Conservation (phyloP, 1,140 invertebrate genomes). For the Episyrphus balteatus region DNA sequence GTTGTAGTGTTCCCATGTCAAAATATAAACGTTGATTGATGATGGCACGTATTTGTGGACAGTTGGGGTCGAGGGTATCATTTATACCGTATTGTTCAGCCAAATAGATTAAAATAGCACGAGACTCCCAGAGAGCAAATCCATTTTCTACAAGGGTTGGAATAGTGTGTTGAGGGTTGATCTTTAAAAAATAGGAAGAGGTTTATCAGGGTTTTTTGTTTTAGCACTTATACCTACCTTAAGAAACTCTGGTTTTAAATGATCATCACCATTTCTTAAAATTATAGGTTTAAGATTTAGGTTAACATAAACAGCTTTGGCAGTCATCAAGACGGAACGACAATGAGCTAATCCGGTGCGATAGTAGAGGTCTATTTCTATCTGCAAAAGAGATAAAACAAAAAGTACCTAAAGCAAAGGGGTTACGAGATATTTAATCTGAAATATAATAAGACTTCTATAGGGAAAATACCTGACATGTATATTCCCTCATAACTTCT, state of each 20-base stretch:
- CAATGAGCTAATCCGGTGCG: conserved; percentile 55
- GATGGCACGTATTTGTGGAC: conserved; percentile 49
- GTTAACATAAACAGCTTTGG: conserved; percentile 54
- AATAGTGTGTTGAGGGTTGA: conserved; percentile 44
- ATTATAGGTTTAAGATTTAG: conserved; percentile 57
- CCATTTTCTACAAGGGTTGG: conserved; percentile 55
- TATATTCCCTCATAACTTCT: too few species aligned
- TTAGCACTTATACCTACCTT: conserved; percentile 53
- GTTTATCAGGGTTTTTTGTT: too few species aligned
- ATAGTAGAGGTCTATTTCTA: conserved; percentile 53
- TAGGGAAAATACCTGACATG: too few species aligned
- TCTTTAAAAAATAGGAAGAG: conserved; percentile 32
- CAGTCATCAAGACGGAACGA: conserved; percentile 52
- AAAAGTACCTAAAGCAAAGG: too few species aligned
- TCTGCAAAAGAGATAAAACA: too few species aligned
- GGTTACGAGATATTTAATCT: too few species aligned
- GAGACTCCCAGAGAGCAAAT: conserved; percentile 53
- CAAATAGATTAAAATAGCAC: conserved; percentile 59
- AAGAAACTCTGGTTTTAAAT: conserved; percentile 56
- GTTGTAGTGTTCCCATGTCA: conserved; percentile 54
- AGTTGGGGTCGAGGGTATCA: conserved; percentile 53
- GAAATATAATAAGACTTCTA: too few species aligned
- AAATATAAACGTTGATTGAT: conserved; percentile 64
- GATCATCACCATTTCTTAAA: conserved; percentile 50
- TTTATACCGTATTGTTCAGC: conserved; percentile 53